Percentiles rank a stretch among this genome's conserved stretches.
These are phyloP conservation scores for Aulostomus chinensis DNA, from an alignment of 2,797 vertebrate species.

Conservation along the genomic window DNA sequence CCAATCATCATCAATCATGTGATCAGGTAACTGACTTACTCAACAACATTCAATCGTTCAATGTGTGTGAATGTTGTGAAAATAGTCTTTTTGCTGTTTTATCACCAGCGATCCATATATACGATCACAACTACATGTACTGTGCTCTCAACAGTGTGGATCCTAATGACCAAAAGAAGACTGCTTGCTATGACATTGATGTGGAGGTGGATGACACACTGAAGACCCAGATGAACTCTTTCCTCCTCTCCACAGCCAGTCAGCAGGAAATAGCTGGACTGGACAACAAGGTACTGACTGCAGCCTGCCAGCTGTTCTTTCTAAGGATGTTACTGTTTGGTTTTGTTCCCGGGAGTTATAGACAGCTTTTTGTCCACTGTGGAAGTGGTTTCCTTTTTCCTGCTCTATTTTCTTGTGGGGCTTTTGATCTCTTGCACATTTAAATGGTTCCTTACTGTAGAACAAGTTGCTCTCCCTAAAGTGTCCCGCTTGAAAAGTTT, in stretches of 20 bases:
- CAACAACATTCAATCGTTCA: too few species aligned
- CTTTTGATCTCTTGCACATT: conserved; percentile 3
- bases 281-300: conserved; percentile 91
- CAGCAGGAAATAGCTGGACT: conserved; percentile 98
- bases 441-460: background rate
- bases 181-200: conserved; percentile 97
- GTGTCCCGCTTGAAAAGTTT: background rate
- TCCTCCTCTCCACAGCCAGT: conserved; percentile 96
- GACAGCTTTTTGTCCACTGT: background rate
- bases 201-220: conserved; percentile 98
- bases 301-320: background rate
- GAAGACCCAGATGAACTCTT: conserved; percentile 99
- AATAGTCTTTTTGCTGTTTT: too few species aligned
- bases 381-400: too few species aligned
- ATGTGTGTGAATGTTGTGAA: too few species aligned
- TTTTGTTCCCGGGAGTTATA: background rate
- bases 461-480: background rate
- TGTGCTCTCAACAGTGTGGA: conserved; percentile 84
- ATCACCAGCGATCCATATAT: too few species aligned
- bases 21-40: conserved; percentile 98
- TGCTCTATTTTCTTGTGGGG: background rate
- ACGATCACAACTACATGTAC: too few species aligned
- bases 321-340: background rate
- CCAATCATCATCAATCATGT: conserved; percentile 99
- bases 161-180: conserved; percentile 99